Conservation (phyloP, 1,140 invertebrate species). For the Drosophila simulans region DNA sequence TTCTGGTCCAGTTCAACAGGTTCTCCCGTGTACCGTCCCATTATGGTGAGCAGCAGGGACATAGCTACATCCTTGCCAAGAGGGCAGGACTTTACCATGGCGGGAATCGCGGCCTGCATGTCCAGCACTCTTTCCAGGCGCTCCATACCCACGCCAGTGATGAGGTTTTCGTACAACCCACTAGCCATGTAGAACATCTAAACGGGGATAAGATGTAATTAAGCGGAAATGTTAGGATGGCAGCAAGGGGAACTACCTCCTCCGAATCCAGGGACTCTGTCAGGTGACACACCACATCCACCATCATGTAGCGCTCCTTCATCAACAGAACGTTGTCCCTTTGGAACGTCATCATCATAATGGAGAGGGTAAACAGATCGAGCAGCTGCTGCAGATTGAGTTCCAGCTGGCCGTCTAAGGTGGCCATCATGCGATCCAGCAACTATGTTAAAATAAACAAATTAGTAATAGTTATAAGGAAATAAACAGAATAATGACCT, state of each 20-base stretch:
- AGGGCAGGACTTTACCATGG: slow-evolving; percentile 22
- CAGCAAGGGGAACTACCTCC: background rate
- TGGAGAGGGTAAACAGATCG: slow-evolving; percentile 35
- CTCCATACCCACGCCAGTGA: slow-evolving; percentile 11
- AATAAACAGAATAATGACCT: slow-evolving; percentile 1
- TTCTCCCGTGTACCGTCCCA: slow-evolving; percentile 10
- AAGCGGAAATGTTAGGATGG: too few relatives aligned
- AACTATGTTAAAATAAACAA: background rate
- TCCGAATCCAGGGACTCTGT: background rate
- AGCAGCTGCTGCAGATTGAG: slow-evolving; percentile 1
- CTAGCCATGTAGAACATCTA: slow-evolving; percentile 24
- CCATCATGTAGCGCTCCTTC: slow-evolving; percentile 20
- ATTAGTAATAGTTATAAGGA: background rate
- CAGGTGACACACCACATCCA: slow-evolving; percentile 19
- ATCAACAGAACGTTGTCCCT: slow-evolving; percentile 9
- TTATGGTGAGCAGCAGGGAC: slow-evolving; percentile 32
- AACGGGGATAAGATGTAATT: background rate
- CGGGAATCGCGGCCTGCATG: slow-evolving; percentile 32
- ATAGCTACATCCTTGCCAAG: slow-evolving; percentile 21
- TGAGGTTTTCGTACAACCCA: slow-evolving; percentile 19
- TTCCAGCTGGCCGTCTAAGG: background rate
- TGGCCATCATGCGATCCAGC: background rate
- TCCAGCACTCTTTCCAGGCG: slow-evolving; percentile 31
- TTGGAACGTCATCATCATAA: slow-evolving; percentile 45
- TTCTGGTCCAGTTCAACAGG: background rate